Evolutionary conservation across 2,888 invertebrate species (phyloP).

Genomic region (Sinodicranocentrus sp.): DNA sequence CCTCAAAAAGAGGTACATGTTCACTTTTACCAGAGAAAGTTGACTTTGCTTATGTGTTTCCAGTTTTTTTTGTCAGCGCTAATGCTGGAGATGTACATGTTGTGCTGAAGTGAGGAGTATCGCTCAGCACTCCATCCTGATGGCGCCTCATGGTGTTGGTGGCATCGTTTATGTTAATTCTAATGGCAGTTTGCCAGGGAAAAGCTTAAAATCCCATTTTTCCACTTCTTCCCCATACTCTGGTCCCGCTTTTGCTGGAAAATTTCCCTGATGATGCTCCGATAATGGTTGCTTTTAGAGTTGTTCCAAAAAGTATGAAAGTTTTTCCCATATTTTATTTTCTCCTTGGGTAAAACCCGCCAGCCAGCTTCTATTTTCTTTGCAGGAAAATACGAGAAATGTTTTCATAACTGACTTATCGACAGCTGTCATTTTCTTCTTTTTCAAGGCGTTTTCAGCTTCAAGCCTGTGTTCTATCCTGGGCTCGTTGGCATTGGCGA

Average conservation of each 20-base stretch:
- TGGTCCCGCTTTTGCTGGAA: not conserved
- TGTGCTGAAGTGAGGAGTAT: slow-evolving; percentile 29
- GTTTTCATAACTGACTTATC: slow-evolving; percentile 62
- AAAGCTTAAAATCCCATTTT: slow-evolving; percentile 65
- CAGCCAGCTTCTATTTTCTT: not conserved
- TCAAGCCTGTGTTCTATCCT: not conserved
- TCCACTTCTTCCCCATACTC: slow-evolving; percentile 19
- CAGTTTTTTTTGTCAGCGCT: not conserved
- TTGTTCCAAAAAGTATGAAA: slow-evolving; percentile 34
- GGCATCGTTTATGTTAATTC: slow-evolving; percentile 69
- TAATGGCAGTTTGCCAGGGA: slow-evolving; percentile 65
- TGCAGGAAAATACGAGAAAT: slow-evolving; percentile 7
- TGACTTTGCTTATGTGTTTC: slow-evolving; percentile 5
- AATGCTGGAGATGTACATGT: slow-evolving; percentile 2
- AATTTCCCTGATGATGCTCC: slow-evolving; percentile 33
- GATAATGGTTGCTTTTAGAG: slow-evolving; percentile 36
- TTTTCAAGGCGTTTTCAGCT: not conserved
- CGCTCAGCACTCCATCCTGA: slow-evolving; percentile 55
- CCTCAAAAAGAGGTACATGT: not conserved
- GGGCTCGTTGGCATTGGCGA: slow-evolving; percentile 17
- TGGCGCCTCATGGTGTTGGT: slow-evolving; percentile 66
- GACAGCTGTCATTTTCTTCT: slow-evolving; percentile 59
- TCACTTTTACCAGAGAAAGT: not conserved
- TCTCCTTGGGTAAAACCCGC: not conserved
- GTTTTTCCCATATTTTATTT: slow-evolving; percentile 38